Percentiles rank a stretch among this genome's conserved stretches.
Evolutionary conservation across 2,113 vertebrate genomes (phyloP).

Genomic region (Egretta garzetta): DNA sequence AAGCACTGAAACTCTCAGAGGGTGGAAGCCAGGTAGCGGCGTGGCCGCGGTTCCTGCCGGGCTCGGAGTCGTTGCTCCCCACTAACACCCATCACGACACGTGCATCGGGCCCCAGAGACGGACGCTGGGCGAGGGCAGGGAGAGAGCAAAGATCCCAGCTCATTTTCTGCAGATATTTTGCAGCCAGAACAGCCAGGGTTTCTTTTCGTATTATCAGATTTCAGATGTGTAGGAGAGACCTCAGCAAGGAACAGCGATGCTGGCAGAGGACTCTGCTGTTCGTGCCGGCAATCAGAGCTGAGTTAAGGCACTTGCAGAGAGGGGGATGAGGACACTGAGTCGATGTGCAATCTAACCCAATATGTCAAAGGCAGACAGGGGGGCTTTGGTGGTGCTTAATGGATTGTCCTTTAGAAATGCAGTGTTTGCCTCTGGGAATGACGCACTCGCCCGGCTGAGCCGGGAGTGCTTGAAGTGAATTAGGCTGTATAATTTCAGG

Average conservation of each 20-base stretch:
- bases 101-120: background rate
- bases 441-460: background rate
- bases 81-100: background rate
- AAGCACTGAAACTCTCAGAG: fast-evolving
- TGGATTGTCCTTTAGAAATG: conserved; percentile 8
- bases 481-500: conserved; percentile 53
- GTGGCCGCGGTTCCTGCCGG: fast-evolving
- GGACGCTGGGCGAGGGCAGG: fast-evolving
- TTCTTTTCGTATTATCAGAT: background rate
- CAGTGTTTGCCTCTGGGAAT: background rate
- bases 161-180: background rate
- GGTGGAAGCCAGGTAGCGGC: background rate
- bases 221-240: background rate
- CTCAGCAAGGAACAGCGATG: background rate
- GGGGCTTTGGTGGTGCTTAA: background rate
- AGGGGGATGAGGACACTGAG: background rate
- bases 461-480: conserved; percentile 33
- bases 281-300: background rate
- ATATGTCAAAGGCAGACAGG: background rate
- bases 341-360: background rate
- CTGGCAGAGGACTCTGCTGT: background rate
- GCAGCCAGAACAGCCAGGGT: background rate
- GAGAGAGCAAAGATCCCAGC: background rate
- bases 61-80: background rate
- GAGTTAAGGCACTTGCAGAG: background rate